Base-by-base conservation (phyloP, 2,113 vertebrate genomes). In the Neoarius graeffei region DNA sequence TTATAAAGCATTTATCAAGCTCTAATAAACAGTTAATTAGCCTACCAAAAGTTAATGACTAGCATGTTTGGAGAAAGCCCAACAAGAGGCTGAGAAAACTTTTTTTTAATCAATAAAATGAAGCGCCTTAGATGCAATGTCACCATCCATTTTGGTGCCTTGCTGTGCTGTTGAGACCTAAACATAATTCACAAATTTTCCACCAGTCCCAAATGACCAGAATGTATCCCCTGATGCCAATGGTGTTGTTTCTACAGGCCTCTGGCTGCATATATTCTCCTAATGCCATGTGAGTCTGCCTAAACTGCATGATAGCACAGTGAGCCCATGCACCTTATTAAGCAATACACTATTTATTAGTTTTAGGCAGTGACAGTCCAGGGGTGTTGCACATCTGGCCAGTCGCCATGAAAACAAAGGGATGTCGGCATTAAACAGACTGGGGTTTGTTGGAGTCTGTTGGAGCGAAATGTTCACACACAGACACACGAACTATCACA, bases 301-400 rank as follows among this genome's bases (percentile, higher is more conserved):
- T 85, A 11, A 71, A 80, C 69, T 71, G 74, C 35, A 88, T 81
- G 27, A 73, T 42, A 81, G 66, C 87, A 5, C 25, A 67, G 67
- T 71, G 50, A 85, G 56, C 57, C 27, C 56, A 87, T 76, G 50
- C 60, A 87, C 89, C 88, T 80, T 48, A 88, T 92, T 87, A 88
- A 81, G 77, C 86, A 90, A 74, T 87, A 91, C 84, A 91, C 86
- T 90, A 93, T 94, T 93, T 94, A 92, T 93, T 94, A 92, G 89
- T 93, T 94, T 94, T 93, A 91, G 89, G 91, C 35, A 62, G 2
- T 62, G 80, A 62, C 20, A 82, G 5, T 62, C n/a, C 27, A 81
- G 54, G 89, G 91, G 85, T 93, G 91, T 93, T 92, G 87, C 50
- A 81, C 92, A 89, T 69, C 85, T 94, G 93, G 93, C 92, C 88